Percentiles rank a stretch among this genome's conserved stretches.
Conservation (phyloP, 2,797 vertebrate genomes). For the Coranthus polyacanthus region DNA sequence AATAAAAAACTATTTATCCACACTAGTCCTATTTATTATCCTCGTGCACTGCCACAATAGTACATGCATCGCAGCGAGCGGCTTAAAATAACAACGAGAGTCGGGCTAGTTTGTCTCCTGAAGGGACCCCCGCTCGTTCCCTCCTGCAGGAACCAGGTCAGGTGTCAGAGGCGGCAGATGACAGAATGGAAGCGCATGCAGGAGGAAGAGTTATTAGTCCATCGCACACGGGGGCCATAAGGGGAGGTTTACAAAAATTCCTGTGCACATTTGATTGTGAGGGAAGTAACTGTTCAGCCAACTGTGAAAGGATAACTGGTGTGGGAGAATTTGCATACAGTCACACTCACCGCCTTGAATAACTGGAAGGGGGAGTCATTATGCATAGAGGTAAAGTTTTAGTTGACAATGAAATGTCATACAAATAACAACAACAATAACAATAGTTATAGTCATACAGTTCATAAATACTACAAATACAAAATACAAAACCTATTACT, state of each 20-base stretch:
- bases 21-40: conserved; percentile 65
- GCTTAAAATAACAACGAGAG: not conserved
- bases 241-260: conserved; percentile 1
- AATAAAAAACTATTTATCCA: conserved; percentile 40
- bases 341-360: not conserved
- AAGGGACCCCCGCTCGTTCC: conserved; percentile 31
- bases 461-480: too few relatives aligned
- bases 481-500: too few relatives aligned
- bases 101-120: conserved; percentile 41
- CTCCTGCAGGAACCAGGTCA: conserved; percentile 58
- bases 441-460: too few relatives aligned
- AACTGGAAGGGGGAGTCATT: too few relatives aligned
- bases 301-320: not conserved
- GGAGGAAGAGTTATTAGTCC: conserved; percentile 40
- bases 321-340: not conserved
- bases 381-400: not conserved
- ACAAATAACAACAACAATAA: too few relatives aligned
- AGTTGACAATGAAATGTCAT: too few relatives aligned
- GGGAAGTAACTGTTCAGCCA: conserved; percentile 2
- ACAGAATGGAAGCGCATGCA: conserved; percentile 42
- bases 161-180: conserved; percentile 65
- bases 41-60: conserved; percentile 51
- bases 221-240: not conserved
- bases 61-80: conserved; percentile 21
- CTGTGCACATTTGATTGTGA: conserved; percentile 11